Percentiles rank a stretch among this genome's conserved stretches.
phyloP scores from a whole-genome alignment of 2,113 vertebrate genomes.

The Ammospiza nelsoni region DNA sequence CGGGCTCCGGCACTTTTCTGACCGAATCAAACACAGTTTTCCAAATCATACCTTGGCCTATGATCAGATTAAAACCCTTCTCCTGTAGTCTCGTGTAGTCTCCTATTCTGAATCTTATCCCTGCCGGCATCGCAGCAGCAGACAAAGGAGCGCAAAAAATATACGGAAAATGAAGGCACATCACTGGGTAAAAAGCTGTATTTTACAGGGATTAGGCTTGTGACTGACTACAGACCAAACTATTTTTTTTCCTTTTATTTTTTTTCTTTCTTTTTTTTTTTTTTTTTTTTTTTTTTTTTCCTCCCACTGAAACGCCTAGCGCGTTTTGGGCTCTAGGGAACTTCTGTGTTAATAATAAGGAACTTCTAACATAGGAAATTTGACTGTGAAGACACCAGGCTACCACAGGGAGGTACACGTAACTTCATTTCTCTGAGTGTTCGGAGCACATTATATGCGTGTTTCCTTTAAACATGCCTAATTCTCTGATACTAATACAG shows the following conservation, averaged over 20 bases:
- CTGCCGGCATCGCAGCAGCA: background rate
- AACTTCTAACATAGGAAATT: background rate
- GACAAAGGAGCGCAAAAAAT: background rate
- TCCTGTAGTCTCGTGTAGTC: fast-evolving
- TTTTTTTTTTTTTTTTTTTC: background rate
- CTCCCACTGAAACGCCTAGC: fast-evolving
- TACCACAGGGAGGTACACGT: background rate
- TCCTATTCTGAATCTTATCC: fast-evolving
- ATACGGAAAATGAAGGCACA: fast-evolving
- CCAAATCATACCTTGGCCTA: background rate
- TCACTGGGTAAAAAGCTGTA: background rate
- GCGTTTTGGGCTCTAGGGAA: background rate
- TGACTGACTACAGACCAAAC: too few species aligned
- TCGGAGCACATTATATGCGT: background rate
- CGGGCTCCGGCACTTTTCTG: fast-evolving
- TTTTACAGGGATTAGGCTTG: background rate
- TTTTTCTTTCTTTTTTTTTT: too few species aligned
- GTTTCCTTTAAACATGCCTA: background rate
- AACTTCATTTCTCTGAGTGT: background rate
- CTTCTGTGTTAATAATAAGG: background rate
- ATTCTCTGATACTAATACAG: background rate
- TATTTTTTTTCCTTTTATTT: background rate
- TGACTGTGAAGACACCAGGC: background rate
- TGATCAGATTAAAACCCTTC: background rate
- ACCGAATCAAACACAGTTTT: fast-evolving